Evolutionary conservation across 2,797 vertebrate species (phyloP).

Genomic region (Psittacula derbiana): DNA sequence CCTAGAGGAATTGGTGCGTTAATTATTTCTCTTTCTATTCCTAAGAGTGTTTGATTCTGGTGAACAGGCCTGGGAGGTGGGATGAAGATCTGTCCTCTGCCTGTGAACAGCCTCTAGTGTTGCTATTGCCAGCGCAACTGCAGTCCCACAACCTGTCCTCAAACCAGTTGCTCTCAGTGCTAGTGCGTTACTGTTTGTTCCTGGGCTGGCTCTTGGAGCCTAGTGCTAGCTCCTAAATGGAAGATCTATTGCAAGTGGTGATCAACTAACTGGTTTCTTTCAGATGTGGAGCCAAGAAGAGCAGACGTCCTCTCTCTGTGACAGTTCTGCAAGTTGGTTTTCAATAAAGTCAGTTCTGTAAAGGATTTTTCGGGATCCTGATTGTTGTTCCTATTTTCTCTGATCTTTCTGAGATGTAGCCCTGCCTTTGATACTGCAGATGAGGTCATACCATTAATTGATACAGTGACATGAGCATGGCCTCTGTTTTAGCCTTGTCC

Average conservation of each 20-base stretch:
- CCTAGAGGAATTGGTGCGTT: background rate
- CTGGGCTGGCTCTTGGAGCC: background rate
- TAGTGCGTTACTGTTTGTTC: background rate
- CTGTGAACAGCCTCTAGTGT: background rate
- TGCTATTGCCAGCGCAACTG: background rate
- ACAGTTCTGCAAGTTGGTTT: background rate
- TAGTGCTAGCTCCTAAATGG: background rate
- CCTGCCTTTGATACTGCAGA: background rate
- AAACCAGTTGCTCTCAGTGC: fast-evolving
- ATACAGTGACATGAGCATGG: fast-evolving
- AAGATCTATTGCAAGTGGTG: background rate
- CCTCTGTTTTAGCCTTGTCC: background rate
- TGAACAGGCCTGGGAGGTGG: background rate
- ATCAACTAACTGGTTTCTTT: background rate
- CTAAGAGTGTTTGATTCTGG: background rate
- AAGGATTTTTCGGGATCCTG: background rate
- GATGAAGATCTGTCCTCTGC: background rate
- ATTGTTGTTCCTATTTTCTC: background rate
- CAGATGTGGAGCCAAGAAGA: background rate
- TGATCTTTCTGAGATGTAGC: background rate
- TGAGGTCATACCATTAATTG: background rate
- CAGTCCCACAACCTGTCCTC: background rate
- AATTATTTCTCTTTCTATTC: background rate
- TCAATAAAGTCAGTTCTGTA: background rate
- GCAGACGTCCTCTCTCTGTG: fast-evolving